Evolutionary conservation across 35 echinoderm and acorn worm species (phyloP), one percentile per base, ranked within the genome.

Genomic region (Eucidaris tribuloides): DNA sequence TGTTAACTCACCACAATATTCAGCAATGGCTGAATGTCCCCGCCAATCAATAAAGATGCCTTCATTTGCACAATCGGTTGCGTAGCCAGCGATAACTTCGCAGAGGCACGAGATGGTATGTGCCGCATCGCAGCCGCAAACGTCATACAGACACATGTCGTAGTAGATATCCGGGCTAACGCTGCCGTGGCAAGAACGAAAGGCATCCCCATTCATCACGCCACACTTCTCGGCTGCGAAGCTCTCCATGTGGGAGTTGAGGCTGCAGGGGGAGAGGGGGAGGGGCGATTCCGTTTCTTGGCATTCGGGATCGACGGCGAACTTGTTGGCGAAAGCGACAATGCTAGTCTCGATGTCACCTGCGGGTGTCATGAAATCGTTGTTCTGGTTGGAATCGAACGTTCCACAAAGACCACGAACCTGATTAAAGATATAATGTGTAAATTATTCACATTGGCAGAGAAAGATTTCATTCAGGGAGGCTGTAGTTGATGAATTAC

Each of bases 351-450:
- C 94, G 20, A 97, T 71, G 52, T 88, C 85, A 17, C 94, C 94
- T 6, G 85, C 85, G 44, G 89, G 94, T 20, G 89, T 97, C 68
- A 92, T 85, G 74, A 91, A 92, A 34, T 97, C 94, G 39, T 97
- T 97, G 42, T 91, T 97, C 59, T 97, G 89, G 65, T 97, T 91
- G 71, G 61, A 58, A 62, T 97, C 94, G 59, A 85, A 91, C 1
- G 94, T 97, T 13, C 94, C 94, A 58, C 94, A 97, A 15, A 97
- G 81, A 81, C 94, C 94, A 65, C 94, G 88, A 18, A 96, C 83
- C 93, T 96, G 43, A 30, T 25, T n/a, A 31, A 70, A 83, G n/a
- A 42, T 36, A 40, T 45, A 42, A 5, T 50, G 6, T 2, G 62
- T 15, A 44, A 1, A 14, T 0, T 5, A 60, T 23, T 60, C 57